phyloP scores from a whole-genome alignment of 2,797 vertebrate genomes.

The Manis javanica region DNA sequence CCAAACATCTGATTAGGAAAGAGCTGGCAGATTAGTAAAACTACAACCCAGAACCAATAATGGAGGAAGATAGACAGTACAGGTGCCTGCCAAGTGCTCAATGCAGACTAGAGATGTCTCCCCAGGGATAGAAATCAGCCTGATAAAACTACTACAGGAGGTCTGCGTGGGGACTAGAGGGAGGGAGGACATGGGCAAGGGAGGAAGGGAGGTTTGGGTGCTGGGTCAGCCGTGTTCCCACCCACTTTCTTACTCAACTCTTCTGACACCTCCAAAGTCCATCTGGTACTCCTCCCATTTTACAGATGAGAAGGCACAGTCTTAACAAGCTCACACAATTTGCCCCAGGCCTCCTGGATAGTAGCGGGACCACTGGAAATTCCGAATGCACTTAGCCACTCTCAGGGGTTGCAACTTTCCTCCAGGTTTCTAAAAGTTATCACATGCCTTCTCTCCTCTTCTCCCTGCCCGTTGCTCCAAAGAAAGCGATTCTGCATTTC shows the following conservation, averaged over 20 bases:
- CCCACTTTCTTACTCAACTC: neutral
- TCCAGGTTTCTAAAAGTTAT: neutral
- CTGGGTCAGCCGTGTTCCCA: neutral
- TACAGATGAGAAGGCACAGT: neutral
- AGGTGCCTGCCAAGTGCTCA: accelerated
- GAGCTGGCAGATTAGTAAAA: neutral
- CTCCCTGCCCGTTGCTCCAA: neutral
- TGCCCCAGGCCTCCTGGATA: neutral
- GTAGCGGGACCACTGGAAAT: neutral
- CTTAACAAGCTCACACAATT: neutral
- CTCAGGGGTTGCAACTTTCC: neutral
- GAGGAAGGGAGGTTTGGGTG: accelerated
- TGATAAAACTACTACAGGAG: neutral
- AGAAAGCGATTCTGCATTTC: neutral
- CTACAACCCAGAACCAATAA: neutral
- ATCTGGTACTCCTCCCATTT: neutral
- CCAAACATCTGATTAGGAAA: neutral
- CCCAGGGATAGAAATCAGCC: neutral
- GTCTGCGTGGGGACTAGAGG: too few relatives aligned
- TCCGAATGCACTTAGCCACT: accelerated
- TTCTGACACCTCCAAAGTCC: neutral
- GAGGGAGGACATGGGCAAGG: accelerated
- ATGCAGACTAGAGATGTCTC: too few relatives aligned
- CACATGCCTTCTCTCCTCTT: neutral
- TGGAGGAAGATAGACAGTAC: accelerated